Conservation (phyloP, 2,113 vertebrate genomes). For the Phalacrocorax brasilianus region DNA sequence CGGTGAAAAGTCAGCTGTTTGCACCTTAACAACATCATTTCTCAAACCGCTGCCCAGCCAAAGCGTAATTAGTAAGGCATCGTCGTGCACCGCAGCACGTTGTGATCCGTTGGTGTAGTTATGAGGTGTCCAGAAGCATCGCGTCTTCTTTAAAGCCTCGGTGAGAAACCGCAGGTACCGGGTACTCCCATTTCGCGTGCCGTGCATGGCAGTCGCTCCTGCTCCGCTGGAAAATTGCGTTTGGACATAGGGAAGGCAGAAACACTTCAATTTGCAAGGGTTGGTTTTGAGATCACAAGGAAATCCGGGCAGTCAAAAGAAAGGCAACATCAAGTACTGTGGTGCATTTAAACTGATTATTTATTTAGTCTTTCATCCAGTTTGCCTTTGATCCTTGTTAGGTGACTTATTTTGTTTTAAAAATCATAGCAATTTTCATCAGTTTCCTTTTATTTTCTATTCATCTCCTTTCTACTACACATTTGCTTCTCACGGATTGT, state of each 20-base stretch:
- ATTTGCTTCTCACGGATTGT: neutral
- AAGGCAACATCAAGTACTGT: neutral
- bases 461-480: neutral
- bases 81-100: neutral
- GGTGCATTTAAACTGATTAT: neutral
- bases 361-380: neutral
- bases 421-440: neutral
- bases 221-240: neutral
- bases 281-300: neutral
- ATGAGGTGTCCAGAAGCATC: accelerated
- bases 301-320: neutral
- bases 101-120: neutral
- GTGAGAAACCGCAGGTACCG: neutral
- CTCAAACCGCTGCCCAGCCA: neutral
- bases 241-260: neutral
- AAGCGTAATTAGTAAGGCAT: neutral
- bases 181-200: neutral
- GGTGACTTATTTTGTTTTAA: neutral
- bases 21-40: neutral
- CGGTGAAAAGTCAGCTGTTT: neutral
- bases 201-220: accelerated
- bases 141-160: neutral
- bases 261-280: neutral
- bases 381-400: neutral
- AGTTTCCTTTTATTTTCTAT: neutral